Conservation (phyloP, 2,113 vertebrate genomes). For the Sphyrna mokarran region DNA sequence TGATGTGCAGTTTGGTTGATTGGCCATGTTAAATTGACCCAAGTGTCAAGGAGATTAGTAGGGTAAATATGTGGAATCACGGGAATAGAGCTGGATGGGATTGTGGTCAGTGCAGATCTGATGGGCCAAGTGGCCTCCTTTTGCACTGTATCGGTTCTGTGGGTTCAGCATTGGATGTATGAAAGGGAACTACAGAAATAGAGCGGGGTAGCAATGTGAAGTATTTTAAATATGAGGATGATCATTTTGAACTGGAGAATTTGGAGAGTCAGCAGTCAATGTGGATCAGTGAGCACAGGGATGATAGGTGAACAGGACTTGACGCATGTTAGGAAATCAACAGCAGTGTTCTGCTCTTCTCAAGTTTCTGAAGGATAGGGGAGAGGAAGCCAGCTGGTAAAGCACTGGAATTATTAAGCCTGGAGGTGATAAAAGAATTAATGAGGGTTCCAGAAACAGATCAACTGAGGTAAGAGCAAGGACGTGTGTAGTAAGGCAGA, state of each 20-base stretch:
- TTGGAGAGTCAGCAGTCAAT: not conserved
- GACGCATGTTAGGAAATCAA: not conserved
- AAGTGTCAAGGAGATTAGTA: too few species aligned
- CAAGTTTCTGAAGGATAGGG: not conserved
- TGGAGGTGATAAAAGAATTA: not conserved
- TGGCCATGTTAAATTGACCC: too few species aligned
- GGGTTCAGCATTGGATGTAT: too few species aligned
- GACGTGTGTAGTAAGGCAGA: not conserved
- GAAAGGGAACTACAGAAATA: not conserved
- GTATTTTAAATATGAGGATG: not conserved
- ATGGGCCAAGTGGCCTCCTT: too few species aligned
- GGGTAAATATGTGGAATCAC: too few species aligned
- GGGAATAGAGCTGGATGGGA: too few species aligned
- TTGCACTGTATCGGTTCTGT: too few species aligned
- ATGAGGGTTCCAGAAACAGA: not conserved
- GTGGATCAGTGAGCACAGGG: not conserved
- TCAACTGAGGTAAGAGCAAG: not conserved
- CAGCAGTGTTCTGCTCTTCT: not conserved
- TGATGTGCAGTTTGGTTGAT: too few species aligned
- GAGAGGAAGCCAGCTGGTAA: not conserved
- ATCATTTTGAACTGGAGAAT: not conserved
- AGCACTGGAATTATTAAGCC: not conserved
- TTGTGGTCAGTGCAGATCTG: too few species aligned
- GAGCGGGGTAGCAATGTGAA: not conserved
- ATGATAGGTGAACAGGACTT: not conserved